Evolutionary conservation across 2,797 vertebrate species (phyloP).

Genomic region (Peromyscus attwateri): DNA sequence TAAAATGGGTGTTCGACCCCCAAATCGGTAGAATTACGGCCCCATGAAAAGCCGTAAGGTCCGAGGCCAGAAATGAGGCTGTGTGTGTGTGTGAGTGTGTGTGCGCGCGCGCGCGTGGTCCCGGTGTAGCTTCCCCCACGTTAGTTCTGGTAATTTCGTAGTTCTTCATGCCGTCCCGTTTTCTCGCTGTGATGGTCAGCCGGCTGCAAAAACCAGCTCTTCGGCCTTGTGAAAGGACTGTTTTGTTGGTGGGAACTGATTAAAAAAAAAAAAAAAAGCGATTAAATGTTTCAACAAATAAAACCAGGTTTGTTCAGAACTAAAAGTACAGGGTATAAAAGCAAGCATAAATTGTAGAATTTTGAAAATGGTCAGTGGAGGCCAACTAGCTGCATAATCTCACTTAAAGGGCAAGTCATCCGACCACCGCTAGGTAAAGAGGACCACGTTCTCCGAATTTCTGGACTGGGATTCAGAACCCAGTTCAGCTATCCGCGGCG

Average conservation of each 20-base stretch:
- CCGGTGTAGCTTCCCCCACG: not conserved
- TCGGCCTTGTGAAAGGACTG: not conserved
- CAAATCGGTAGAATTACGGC: not conserved
- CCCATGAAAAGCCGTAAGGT: not conserved
- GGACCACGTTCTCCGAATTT: not conserved
- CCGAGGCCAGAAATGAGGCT: not conserved
- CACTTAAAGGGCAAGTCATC: slow-evolving; percentile 13
- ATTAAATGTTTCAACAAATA: slow-evolving; percentile 52
- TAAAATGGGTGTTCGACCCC: not conserved
- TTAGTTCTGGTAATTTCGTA: not conserved
- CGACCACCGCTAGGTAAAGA: not conserved
- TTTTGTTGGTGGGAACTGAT: not conserved
- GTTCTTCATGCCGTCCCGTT: not conserved
- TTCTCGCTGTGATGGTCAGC: not conserved
- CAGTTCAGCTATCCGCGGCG: not conserved
- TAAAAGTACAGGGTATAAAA: not conserved
- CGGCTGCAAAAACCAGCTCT: not conserved
- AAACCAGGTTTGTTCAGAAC: not conserved
- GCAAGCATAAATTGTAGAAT: slow-evolving; percentile 20
- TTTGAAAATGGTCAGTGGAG: slow-evolving; percentile 10
- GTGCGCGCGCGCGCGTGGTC: no score
- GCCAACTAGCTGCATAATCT: not conserved
- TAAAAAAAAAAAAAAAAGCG: not conserved
- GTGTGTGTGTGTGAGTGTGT: no score
- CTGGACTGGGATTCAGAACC: slow-evolving; percentile 33